Percentiles rank a stretch among this genome's conserved stretches.
Conservation (phyloP, 2,888 invertebrate species). For the Aquatica leii region DNA sequence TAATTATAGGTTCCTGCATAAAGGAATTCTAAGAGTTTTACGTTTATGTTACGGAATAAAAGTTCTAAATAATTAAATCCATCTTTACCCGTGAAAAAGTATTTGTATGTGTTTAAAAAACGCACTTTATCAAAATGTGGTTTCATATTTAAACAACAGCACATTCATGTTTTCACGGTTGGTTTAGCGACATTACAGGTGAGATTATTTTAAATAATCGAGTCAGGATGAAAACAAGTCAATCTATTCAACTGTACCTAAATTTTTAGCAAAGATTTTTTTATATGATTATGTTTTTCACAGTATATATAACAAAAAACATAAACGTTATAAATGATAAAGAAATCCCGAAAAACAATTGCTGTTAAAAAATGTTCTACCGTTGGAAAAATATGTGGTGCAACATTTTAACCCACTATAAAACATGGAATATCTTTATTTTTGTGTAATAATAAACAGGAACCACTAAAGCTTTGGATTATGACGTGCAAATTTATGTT, state of each 20-base stretch:
- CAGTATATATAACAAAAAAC: conserved; percentile 36
- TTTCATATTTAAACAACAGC: conserved; percentile 40
- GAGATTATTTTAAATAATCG: conserved; percentile 44
- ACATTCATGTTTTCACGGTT: conserved; percentile 39
- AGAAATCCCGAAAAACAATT: conserved; percentile 25
- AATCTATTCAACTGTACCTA: conserved; percentile 30
- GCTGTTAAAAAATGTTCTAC: conserved; percentile 22
- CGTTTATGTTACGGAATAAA: conserved; percentile 35
- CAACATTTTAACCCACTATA: conserved; percentile 25
- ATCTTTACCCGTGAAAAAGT: conserved; percentile 28
- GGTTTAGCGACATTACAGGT: conserved; percentile 43
- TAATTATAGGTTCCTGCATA: conserved; percentile 40
- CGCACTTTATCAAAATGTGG: conserved; percentile 44
- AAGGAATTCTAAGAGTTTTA: conserved; percentile 37
- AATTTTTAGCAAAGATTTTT: conserved; percentile 35
- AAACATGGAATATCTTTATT: conserved; percentile 27
- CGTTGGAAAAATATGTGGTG: conserved; percentile 27
- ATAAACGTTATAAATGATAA: conserved; percentile 26
- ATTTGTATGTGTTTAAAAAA: conserved; percentile 43
- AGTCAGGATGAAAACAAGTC: conserved; percentile 39
- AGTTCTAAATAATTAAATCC: conserved; percentile 29
- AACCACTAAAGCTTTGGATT: conserved; percentile 22
- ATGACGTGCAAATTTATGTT: conserved; percentile 22
- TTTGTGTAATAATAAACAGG: conserved; percentile 25
- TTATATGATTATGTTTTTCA: conserved; percentile 42